Conservation (phyloP, 2,797 vertebrate species). For the Eremophila alpestris region DNA sequence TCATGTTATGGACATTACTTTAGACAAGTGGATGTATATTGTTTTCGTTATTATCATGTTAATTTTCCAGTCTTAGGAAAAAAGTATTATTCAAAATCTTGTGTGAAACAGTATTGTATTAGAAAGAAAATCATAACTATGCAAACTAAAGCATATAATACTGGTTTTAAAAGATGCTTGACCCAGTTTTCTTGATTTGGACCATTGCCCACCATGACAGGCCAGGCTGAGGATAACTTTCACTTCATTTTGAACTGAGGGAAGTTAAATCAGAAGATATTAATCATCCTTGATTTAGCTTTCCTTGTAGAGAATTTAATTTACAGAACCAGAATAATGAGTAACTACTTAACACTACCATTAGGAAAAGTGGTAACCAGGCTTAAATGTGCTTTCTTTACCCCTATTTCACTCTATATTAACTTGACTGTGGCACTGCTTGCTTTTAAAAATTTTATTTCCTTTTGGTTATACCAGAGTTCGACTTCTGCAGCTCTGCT, state of each 20-base stretch:
- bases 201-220: slow-evolving; percentile 33
- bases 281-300: slow-evolving; percentile 30
- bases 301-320: slow-evolving; percentile 22
- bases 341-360: background rate
- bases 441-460: background rate
- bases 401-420: background rate
- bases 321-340: background rate
- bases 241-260: slow-evolving; percentile 23
- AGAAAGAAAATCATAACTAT: slow-evolving; percentile 11
- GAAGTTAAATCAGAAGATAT: slow-evolving; percentile 14
- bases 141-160: background rate
- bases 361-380: background rate
- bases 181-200: slow-evolving; percentile 61
- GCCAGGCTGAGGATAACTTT: slow-evolving; percentile 25
- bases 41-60: background rate
- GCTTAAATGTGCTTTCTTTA: background rate
- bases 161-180: slow-evolving; percentile 42
- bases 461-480: background rate
- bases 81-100: slow-evolving; percentile 9
- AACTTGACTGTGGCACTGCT: background rate
- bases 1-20: background rate
- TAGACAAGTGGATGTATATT: background rate
- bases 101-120: background rate
- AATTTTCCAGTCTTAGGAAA: background rate
- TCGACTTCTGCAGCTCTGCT: background rate